Evolutionary conservation across 2,888 invertebrate species (phyloP).

Genomic region (Hypomecis punctinalis): DNA sequence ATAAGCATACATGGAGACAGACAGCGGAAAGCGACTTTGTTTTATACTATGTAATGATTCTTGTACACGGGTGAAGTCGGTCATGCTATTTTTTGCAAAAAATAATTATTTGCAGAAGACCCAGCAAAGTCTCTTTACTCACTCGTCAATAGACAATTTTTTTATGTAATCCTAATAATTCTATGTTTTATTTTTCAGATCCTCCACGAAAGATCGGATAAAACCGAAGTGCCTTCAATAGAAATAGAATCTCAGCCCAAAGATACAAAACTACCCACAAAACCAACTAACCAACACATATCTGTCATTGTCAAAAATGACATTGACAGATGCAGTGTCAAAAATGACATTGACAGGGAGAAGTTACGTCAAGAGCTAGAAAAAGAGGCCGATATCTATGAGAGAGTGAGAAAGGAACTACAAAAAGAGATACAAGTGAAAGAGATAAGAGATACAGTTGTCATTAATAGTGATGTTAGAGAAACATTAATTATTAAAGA

Average conservation of each 20-base stretch:
- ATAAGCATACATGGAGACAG: too few relatives aligned
- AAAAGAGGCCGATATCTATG: constrained; percentile 44
- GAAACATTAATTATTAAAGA: constrained; percentile 27
- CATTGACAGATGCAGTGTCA: constrained; percentile 28
- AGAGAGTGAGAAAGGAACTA: constrained; percentile 39
- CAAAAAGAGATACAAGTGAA: constrained; percentile 28
- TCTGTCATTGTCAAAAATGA: constrained; percentile 38
- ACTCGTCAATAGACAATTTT: too few relatives aligned
- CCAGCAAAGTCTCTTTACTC: too few relatives aligned
- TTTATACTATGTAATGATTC: too few relatives aligned
- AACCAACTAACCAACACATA: constrained; percentile 44
- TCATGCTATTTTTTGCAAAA: too few relatives aligned
- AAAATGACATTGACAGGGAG: constrained; percentile 35
- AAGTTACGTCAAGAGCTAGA: constrained; percentile 37
- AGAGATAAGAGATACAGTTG: constrained; percentile 5
- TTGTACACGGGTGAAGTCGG: too few relatives aligned
- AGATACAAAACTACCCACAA: constrained; percentile 46
- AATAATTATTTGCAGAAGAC: too few relatives aligned
- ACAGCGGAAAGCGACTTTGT: too few relatives aligned
- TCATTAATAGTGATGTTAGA: background rate
- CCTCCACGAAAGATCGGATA: constrained; percentile 48
- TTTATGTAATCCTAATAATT: background rate
- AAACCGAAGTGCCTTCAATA: constrained; percentile 61
- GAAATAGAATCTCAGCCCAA: constrained; percentile 44
- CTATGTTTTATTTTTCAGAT: constrained; percentile 53